Evolutionary conservation across 2,113 vertebrate species (phyloP).

Genomic region (Carassius auratus): DNA sequence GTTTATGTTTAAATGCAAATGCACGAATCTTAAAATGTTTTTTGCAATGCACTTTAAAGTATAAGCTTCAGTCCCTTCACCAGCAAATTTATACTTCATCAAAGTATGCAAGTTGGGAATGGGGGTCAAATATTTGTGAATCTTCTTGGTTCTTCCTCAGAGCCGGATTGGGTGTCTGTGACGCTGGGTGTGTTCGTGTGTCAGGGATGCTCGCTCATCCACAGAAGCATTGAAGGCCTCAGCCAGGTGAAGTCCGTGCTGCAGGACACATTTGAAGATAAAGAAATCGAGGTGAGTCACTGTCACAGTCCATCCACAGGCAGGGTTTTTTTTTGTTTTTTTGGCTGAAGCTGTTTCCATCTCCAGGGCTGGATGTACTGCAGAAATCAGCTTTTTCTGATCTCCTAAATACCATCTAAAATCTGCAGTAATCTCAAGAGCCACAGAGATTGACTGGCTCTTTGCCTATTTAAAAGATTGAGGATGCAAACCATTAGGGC

Average conservation of each 20-base stretch:
- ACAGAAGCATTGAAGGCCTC: slow-evolving; percentile 89
- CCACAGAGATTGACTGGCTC: slow-evolving; percentile 13
- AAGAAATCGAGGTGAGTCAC: slow-evolving; percentile 85
- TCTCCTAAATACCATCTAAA: background rate
- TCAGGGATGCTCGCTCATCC: slow-evolving; percentile 90
- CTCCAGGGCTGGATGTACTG: background rate
- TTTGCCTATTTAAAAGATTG: slow-evolving; percentile 12
- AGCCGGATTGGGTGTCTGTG: slow-evolving; percentile 84
- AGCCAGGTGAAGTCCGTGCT: slow-evolving; percentile 90
- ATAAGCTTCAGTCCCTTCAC: no score
- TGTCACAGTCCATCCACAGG: background rate
- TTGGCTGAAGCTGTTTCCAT: background rate
- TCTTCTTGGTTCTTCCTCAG: slow-evolving; percentile 14
- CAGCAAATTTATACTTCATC: background rate
- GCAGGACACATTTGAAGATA: slow-evolving; percentile 88
- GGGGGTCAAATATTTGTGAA: background rate
- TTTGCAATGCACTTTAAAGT: no score
- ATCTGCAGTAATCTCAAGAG: slow-evolving; percentile 15
- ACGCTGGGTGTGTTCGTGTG: slow-evolving; percentile 91
- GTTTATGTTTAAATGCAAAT: no score
- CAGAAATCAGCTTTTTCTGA: background rate
- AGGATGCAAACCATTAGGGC: slow-evolving; percentile 3
- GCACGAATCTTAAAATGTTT: no score
- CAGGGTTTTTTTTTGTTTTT: background rate
- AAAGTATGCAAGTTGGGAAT: background rate